Evolutionary conservation across 1,140 invertebrate genomes (phyloP).

Genomic region (Bombus balteatus): DNA sequence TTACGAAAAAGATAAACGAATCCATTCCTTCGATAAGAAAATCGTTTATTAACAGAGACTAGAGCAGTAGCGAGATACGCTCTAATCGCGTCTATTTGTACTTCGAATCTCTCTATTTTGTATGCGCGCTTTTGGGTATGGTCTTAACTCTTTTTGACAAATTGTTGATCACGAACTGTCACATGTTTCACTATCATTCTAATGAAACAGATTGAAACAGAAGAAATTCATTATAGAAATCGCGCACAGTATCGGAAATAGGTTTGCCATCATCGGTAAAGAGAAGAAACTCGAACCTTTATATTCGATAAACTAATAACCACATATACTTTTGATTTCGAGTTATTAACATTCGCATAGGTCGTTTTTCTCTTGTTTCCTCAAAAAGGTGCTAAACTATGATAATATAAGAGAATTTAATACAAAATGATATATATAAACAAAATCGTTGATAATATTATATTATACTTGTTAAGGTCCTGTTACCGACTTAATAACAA

Average conservation of each 20-base stretch:
- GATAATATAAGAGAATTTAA: constrained; percentile 53
- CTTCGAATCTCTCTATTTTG: constrained; percentile 57
- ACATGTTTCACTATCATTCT: neutral
- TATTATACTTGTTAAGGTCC: constrained; percentile 46
- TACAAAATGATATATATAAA: constrained; percentile 26
- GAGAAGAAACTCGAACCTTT: neutral
- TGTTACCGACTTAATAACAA: constrained; percentile 39
- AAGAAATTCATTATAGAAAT: constrained; percentile 2
- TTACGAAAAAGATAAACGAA: neutral
- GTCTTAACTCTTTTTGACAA: constrained; percentile 45
- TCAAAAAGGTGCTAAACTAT: constrained; percentile 57
- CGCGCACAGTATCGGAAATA: neutral
- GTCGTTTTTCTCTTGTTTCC: constrained; percentile 22
- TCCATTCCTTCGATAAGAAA: constrained; percentile 45
- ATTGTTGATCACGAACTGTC: constrained; percentile 31
- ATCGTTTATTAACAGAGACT: constrained; percentile 56
- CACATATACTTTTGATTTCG: neutral
- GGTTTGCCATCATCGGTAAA: neutral
- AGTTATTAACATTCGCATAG: neutral
- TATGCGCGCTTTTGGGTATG: constrained; percentile 51
- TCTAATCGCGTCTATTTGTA: constrained; percentile 50
- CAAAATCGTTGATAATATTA: constrained; percentile 33
- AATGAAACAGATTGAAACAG: constrained; percentile 5
- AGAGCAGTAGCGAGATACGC: constrained; percentile 39
- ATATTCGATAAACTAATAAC: constrained; percentile 1